Evolutionary conservation across 2,888 invertebrate genomes (phyloP), one percentile per base, ranked within the genome.

Genomic region (Lamellibrachia columna): DNA sequence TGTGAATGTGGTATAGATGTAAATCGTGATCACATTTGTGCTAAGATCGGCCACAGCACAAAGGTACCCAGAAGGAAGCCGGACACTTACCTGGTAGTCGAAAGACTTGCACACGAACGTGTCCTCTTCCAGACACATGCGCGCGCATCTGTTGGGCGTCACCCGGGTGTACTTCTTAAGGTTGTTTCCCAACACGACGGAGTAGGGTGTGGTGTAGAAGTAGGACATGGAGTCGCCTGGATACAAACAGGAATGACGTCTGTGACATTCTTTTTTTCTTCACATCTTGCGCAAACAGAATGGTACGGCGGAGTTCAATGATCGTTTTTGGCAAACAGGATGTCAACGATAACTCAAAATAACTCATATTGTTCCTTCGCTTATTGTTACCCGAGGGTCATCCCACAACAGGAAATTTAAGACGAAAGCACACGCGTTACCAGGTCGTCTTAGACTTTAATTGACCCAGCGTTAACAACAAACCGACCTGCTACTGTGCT

Each of bases 61-160:
- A 8, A 40, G 22, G 90, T 75, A 75, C 15, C n/a, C 40, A 53
- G 60, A 11, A 15, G 15, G 22, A 15, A 75, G 22, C 22, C 15
- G 11, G 55, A 22, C 52, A 28, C 93, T 92, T 94, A 96, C 96
- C 95, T 95, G 95, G 93, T 96, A 96, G 93, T 96, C 96, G 92
- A 96, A 96, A 0, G 96, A 96, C 60, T 96, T 93, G 93, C 96
- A 96, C 52, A 96, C 94, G 93, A 96, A 95, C 7, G 94, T 94
- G 9, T 94, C 94, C 93, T 96, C 96, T 93, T 95, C 94, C 91
- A 96, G 93, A 94, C 96, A 96, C 91, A 94, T 95, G 91, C 95
- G 93, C 22, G 96, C 96, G 93, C 96, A 96, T 52, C 95, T 95
- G 93, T 95, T 95, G 2, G 96, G 96, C 0, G 95, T 95, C 58